These are phyloP conservation scores for Cosmia pyralina DNA, from an alignment of 2,888 invertebrate genomes.

Conservation along the genomic window DNA sequence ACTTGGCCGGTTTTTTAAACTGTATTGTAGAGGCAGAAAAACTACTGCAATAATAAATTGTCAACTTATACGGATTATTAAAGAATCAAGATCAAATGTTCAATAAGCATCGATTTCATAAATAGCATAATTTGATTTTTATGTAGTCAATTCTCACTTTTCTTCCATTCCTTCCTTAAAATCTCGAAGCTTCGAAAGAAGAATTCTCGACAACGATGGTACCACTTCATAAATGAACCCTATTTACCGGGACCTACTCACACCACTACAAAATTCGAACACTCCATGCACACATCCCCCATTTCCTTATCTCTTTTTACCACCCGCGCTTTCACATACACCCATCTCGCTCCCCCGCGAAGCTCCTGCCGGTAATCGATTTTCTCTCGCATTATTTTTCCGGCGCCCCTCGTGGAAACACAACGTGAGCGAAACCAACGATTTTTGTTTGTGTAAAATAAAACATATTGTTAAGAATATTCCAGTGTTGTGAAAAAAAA, in stretches of 20 bases:
- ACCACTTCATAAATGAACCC: conserved; percentile 64
- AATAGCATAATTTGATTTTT: not conserved
- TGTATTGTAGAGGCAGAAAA: too few relatives aligned
- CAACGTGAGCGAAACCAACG: conserved; percentile 51
- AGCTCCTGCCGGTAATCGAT: conserved; percentile 62
- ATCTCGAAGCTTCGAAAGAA: conserved; percentile 11
- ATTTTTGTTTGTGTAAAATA: conserved; percentile 58
- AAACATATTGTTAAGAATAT: conserved; percentile 33
- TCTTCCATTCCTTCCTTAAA: not conserved
- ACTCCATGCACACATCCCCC: conserved; percentile 54
- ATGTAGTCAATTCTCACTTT: not conserved
- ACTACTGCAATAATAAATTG: too few relatives aligned
- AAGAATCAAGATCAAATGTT: not conserved
- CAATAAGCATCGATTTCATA: not conserved
- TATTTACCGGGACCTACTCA: conserved; percentile 62
- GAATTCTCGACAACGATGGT: conserved; percentile 42
- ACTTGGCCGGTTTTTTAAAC: too few relatives aligned
- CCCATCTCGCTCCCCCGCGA: conserved; percentile 43
- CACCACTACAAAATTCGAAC: conserved; percentile 45
- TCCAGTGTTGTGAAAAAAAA: conserved; percentile 45
- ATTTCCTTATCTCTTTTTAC: conserved; percentile 49
- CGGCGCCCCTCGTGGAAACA: conserved; percentile 50
- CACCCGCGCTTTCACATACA: not conserved
- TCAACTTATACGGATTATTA: not conserved
- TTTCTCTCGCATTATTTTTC: conserved; percentile 68